Evolutionary conservation across 2,113 vertebrate species (phyloP).

Genomic region (Coturnix japonica): DNA sequence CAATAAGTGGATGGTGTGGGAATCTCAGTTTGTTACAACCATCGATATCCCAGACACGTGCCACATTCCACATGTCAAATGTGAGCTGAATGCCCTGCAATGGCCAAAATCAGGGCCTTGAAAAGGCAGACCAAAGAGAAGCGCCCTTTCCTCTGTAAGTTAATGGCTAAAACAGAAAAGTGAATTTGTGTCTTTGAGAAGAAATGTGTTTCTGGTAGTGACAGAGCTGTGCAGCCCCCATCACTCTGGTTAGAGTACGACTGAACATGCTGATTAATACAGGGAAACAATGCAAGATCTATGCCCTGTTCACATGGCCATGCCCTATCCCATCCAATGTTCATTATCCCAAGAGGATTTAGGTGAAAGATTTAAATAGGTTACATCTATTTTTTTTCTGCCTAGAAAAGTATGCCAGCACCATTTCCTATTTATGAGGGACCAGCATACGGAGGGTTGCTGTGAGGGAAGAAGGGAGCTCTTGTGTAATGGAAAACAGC

Average conservation of each 20-base stretch:
- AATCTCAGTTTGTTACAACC: not conserved
- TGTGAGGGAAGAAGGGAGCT: not conserved
- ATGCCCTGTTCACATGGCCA: not conserved
- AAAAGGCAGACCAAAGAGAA: not conserved
- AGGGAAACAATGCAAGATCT: not conserved
- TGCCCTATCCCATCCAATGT: not conserved
- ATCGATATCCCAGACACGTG: not conserved
- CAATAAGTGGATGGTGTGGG: not conserved
- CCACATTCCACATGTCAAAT: not conserved
- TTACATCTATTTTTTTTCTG: not conserved
- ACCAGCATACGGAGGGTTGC: not conserved
- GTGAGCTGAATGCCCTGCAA: not conserved
- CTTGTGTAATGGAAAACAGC: constrained; percentile 46
- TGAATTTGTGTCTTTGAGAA: not conserved
- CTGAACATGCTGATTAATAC: not conserved
- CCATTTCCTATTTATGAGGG: not conserved
- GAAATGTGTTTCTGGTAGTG: not conserved
- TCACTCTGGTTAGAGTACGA: not conserved
- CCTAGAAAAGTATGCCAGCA: not conserved
- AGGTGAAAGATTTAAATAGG: not conserved
- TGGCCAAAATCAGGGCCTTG: not conserved
- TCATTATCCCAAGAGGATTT: not conserved
- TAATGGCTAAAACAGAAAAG: not conserved
- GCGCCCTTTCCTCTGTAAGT: not conserved
- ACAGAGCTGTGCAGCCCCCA: not conserved